phyloP scores from a whole-genome alignment of 2,888 invertebrate species.

The Volucella zonaria region DNA sequence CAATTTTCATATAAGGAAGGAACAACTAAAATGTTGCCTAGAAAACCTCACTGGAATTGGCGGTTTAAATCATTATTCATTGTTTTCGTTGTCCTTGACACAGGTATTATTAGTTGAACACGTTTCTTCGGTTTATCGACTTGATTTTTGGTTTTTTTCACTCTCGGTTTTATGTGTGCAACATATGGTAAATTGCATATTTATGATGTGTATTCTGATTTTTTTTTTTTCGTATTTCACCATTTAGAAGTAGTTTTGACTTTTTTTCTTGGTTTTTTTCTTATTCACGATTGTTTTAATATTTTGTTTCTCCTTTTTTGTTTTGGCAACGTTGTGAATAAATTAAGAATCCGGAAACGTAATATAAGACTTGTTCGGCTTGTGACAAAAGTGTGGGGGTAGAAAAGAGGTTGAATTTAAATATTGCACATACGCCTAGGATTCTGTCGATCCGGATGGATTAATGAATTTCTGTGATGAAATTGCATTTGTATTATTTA shows the following conservation, averaged over 20 bases:
- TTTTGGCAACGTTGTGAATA: constrained; percentile 52
- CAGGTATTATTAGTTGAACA: constrained; percentile 44
- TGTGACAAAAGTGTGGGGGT: not conserved
- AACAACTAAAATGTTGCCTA: constrained; percentile 44
- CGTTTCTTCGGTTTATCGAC: not conserved
- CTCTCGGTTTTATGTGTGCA: constrained; percentile 36
- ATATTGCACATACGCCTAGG: constrained; percentile 58
- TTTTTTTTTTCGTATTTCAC: constrained; percentile 20
- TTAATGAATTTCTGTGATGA: not conserved
- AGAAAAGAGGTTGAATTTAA: not conserved
- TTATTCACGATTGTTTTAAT: not conserved
- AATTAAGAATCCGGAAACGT: constrained; percentile 66
- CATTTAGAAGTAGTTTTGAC: constrained; percentile 2
- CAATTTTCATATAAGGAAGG: constrained; percentile 10
- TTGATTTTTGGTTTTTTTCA: constrained; percentile 19
- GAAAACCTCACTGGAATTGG: constrained; percentile 53
- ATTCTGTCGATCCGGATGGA: not conserved
- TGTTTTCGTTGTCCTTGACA: constrained; percentile 72
- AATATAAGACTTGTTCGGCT: constrained; percentile 18
- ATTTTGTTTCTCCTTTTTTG: constrained; percentile 6
- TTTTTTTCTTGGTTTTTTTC: constrained; percentile 1
- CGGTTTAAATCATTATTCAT: constrained; percentile 58
- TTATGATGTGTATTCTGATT: constrained; percentile 52
- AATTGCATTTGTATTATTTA: not conserved
- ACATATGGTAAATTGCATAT: constrained; percentile 53